Evolutionary conservation across 64 coral and sea anemone genomes (phyloP).

Genomic region (Platygyra sinensis): DNA sequence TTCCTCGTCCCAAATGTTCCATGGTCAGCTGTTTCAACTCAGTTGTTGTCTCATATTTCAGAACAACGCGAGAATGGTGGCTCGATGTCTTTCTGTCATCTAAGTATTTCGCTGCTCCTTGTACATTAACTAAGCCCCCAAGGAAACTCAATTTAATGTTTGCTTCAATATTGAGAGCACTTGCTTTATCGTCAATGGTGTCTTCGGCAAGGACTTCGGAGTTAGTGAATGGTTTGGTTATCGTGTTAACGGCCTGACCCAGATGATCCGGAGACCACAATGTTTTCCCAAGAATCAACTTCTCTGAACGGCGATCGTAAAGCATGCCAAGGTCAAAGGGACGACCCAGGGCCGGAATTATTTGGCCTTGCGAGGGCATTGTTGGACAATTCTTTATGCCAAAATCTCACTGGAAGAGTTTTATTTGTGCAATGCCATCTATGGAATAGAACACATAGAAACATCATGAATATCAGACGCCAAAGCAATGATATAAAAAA

Average conservation of each 20-base stretch:
- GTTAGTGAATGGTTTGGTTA: no score
- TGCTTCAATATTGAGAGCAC: slow-evolving; percentile 23
- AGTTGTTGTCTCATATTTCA: slow-evolving; percentile 62
- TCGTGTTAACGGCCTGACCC: no score
- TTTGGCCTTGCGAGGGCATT: not conserved
- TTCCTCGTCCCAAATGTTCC: slow-evolving; percentile 25
- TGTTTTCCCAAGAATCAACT: not conserved
- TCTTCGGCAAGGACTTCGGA: slow-evolving; percentile 44
- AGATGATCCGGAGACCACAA: no score
- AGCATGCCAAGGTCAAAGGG: slow-evolving; percentile 70
- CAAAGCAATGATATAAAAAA: no score
- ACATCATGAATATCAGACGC: no score
- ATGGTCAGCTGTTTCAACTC: slow-evolving; percentile 46
- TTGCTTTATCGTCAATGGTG: slow-evolving; percentile 43
- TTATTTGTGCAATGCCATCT: no score
- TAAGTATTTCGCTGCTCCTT: slow-evolving; percentile 63
- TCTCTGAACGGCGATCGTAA: slow-evolving; percentile 58
- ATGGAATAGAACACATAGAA: no score
- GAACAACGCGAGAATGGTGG: slow-evolving; percentile 51
- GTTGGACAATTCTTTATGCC: not conserved
- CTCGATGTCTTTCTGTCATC: slow-evolving; percentile 57
- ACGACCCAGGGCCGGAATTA: slow-evolving; percentile 52
- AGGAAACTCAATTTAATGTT: slow-evolving; percentile 53
- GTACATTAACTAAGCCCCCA: slow-evolving; percentile 36
- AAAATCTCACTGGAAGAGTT: no score